Evolutionary conservation across 2,888 invertebrate genomes (phyloP), one percentile per base, ranked within the genome.

Genomic region (Lasioglossum oenotherae): DNA sequence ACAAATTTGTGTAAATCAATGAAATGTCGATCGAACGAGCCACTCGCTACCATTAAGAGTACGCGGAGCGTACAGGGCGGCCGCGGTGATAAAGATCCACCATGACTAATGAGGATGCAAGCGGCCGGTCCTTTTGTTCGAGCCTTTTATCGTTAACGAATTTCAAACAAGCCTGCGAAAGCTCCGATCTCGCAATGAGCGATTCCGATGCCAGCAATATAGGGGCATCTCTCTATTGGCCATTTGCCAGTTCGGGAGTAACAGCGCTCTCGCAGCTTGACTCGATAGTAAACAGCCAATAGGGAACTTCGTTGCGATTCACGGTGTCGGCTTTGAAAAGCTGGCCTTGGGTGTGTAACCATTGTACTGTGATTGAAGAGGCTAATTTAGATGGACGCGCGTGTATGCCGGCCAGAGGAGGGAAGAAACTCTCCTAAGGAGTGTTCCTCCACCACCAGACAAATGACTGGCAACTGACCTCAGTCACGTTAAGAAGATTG

Each of bases 341-440:
- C 82, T 82, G 86, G 84, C 87, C 83, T 82, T 80, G 75, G 75
- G 81, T 87, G 84, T 90, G 82, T 86, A 90, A 89, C 88, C 89
- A 89, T 90, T 89, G 86, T 89, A 86, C 88, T 85, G 84, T 88
- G 89, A 90, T 90, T 88, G 90, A 90, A 86, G 84, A 89, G 90
- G 86, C 88, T 90, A 89, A 90, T 90, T 90, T 89, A 85, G 87
- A 89, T 88, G 89, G 87, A 90, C 90, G 86, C 90, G 86, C 72
- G 88, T 79, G 87, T 83, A 76, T 71, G 85, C 88, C 46, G 78
- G 71, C 75, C 71, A 46, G 53, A 46, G 53, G 53, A 74, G 80
- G 82, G 71, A 82, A 81, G 81, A 83, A 85, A 83, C 84, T 87
- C 86, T 86, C 79, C 81, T 74, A 78, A 86, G 86, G 87, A 89